These are phyloP conservation scores for Chironomus tepperi DNA, from an alignment of 1,140 invertebrate species.

Conservation along the genomic window DNA sequence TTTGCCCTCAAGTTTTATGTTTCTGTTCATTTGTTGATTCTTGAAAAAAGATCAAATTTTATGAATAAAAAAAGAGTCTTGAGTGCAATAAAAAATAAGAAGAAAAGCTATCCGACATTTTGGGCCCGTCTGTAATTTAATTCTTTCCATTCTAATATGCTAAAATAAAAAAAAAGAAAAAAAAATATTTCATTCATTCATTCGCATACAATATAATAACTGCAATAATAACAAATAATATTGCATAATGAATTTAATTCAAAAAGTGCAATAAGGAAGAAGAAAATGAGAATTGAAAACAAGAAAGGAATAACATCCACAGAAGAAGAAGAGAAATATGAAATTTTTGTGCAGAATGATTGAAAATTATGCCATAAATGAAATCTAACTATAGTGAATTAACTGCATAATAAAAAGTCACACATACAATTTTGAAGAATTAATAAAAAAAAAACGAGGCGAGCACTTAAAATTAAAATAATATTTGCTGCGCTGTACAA, in stretches of 20 bases:
- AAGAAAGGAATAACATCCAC: no score
- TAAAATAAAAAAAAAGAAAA: no score
- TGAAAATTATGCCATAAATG: slow-evolving; percentile 7
- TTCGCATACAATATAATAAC: background rate
- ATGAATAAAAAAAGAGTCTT: background rate
- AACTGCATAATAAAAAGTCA: background rate
- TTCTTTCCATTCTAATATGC: background rate
- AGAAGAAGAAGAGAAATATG: background rate
- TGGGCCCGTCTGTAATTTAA: slow-evolving; percentile 9
- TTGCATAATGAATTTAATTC: background rate
- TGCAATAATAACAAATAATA: background rate
- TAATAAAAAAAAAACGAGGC: background rate
- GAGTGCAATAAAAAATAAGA: background rate
- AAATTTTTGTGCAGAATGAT: background rate
- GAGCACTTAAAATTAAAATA: background rate
- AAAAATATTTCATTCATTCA: background rate
- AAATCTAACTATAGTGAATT: background rate
- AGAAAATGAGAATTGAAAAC: background rate
- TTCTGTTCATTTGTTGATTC: no score
- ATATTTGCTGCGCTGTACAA: background rate
- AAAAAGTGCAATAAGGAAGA: background rate
- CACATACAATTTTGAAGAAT: slow-evolving; percentile 3
- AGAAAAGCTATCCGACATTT: background rate
- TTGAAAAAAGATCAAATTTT: background rate
- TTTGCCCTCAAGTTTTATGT: no score